A percentile compares a stretch with the other conserved stretches of the same genome.
Evolutionary conservation across 2,113 vertebrate species (phyloP).

Genomic region (Genyomyrus donnyi): DNA sequence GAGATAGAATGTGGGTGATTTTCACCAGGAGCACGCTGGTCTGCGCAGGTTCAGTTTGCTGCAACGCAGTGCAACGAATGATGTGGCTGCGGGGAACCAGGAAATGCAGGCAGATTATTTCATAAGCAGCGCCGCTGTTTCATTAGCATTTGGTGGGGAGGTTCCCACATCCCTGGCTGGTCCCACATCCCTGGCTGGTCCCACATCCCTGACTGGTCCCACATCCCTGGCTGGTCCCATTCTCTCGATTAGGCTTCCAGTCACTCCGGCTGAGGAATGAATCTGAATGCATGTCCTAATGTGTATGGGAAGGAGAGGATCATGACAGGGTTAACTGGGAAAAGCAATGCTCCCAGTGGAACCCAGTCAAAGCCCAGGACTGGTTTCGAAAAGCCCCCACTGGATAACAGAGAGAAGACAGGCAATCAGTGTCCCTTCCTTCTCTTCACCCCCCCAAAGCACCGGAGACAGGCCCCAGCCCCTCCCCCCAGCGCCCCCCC

Average conservation of each 20-base stretch:
- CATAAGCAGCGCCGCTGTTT: background rate
- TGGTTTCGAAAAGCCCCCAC: slow-evolving; percentile 41
- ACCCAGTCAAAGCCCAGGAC: slow-evolving; percentile 40
- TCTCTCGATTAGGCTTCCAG: background rate
- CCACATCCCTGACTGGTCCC: background rate
- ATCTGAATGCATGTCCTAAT: slow-evolving; percentile 39
- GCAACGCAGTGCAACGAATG: background rate
- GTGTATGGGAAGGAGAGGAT: slow-evolving; percentile 33
- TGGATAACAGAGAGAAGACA: slow-evolving; percentile 47
- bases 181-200: background rate
- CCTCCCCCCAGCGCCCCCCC: too few species aligned
- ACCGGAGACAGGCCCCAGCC: background rate
- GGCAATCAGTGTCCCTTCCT: slow-evolving; percentile 35
- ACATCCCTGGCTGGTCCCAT: slow-evolving; percentile 9
- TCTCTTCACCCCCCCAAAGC: slow-evolving; percentile 25
- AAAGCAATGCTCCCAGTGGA: slow-evolving; percentile 42
- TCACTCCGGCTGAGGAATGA: slow-evolving; percentile 23
- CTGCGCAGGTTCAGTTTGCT: background rate
- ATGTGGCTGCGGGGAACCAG: background rate
- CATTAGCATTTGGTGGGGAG: background rate
- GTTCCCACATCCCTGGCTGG: background rate
- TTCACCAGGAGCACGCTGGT: background rate
- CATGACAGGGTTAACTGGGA: slow-evolving; percentile 35
- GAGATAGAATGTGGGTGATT: background rate
- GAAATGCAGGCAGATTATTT: background rate